phyloP scores from a whole-genome alignment of 1,140 invertebrate genomes.

The Halesus radiatus region DNA sequence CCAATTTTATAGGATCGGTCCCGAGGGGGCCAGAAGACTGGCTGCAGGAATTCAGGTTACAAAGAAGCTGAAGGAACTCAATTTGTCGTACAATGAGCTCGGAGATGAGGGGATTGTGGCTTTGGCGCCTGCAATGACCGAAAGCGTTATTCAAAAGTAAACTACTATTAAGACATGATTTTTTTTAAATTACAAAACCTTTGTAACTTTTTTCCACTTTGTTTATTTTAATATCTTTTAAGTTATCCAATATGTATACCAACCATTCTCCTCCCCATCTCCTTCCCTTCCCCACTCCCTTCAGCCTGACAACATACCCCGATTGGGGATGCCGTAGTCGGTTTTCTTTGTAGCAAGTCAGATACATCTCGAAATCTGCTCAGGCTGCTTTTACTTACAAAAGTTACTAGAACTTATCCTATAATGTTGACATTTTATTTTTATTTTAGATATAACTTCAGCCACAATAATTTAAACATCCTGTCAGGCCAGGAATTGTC shows the following conservation, averaged over 20 bases:
- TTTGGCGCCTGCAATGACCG: conserved; percentile 55
- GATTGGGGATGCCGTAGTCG: too few species aligned
- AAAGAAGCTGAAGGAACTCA: conserved; percentile 60
- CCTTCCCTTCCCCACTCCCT: too few species aligned
- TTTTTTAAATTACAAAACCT: too few species aligned
- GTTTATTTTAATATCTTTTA: too few species aligned
- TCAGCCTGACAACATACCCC: too few species aligned
- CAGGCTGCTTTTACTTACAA: too few species aligned
- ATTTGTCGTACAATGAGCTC: conserved; percentile 66
- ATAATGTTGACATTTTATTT: background rate
- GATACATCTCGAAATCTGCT: too few species aligned
- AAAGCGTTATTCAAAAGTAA: conserved; percentile 50
- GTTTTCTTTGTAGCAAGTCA: too few species aligned
- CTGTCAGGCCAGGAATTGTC: conserved; percentile 52
- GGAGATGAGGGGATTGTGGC: conserved; percentile 63
- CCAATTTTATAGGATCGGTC: conserved; percentile 60
- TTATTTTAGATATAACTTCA: conserved; percentile 48
- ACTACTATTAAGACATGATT: background rate
- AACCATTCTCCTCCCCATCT: too few species aligned
- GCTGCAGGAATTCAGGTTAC: conserved; percentile 59
- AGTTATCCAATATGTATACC: too few species aligned
- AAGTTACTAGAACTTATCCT: too few species aligned
- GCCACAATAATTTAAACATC: conserved; percentile 60
- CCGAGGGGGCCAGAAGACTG: conserved; percentile 60
- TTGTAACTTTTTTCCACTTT: too few species aligned